Percentiles rank a stretch among this genome's conserved stretches.
These are phyloP conservation scores for Chondrilla cf. caribensis DNA, from an alignment of 37 sponge, comb jelly and placozoan genomes.

Conservation along the genomic window DNA sequence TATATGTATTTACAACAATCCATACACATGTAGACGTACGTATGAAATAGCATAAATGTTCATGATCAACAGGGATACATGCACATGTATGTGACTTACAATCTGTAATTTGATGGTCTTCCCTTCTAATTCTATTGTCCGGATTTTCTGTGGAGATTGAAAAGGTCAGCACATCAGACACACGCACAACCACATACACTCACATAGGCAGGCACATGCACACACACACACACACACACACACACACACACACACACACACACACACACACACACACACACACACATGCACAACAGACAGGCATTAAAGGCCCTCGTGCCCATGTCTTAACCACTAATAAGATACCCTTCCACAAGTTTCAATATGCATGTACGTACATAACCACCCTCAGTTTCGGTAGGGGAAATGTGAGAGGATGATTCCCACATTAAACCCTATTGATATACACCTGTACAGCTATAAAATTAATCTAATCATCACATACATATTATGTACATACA, in stretches of 20 bases:
- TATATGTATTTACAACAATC: too few relatives aligned
- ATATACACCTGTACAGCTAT: not conserved
- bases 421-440: too few relatives aligned
- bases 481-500: too few relatives aligned
- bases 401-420: too few relatives aligned
- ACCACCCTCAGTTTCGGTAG: too few relatives aligned
- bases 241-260: not conserved
- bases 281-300: too few relatives aligned
- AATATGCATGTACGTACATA: too few relatives aligned
- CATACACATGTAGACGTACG: not conserved
- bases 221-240: not conserved
- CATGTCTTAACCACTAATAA: not conserved
- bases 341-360: too few relatives aligned
- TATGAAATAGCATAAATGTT: not conserved
- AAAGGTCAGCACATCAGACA: too few relatives aligned
- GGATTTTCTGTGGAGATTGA: constrained; percentile 76
- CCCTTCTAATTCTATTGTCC: constrained; percentile 93
- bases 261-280: not conserved
- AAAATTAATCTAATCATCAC: not conserved
- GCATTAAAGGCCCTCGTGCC: not conserved
- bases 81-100: not conserved
- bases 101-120: constrained; percentile 95
- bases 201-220: not conserved
- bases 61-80: too few relatives aligned
- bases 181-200: not conserved